These are phyloP conservation scores for Numida meleagris DNA, from an alignment of 2,113 vertebrate genomes.

Conservation along the genomic window DNA sequence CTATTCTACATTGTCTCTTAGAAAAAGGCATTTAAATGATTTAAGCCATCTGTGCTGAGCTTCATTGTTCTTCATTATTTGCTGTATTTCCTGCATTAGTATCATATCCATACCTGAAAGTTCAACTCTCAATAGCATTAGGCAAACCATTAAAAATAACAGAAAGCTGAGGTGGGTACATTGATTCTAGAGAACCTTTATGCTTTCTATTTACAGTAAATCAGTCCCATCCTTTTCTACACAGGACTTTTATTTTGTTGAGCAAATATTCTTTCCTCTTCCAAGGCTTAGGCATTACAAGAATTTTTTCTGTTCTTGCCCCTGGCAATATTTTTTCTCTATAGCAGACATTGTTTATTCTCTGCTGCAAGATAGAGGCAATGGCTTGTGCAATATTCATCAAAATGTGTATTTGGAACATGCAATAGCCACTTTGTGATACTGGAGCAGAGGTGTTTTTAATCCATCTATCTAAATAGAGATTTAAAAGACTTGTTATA, in stretches of 20 bases:
- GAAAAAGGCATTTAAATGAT: slow-evolving; percentile 61
- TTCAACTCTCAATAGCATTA: slow-evolving; percentile 25
- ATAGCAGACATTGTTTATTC: not conserved
- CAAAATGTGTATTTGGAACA: not conserved
- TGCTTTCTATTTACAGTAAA: slow-evolving; percentile 62
- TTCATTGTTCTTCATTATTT: slow-evolving; percentile 31
- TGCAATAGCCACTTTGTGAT: not conserved
- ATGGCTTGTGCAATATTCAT: not conserved
- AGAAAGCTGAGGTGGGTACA: slow-evolving; percentile 39
- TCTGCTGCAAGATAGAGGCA: not conserved
- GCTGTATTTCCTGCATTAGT: slow-evolving; percentile 37
- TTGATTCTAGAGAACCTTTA: slow-evolving; percentile 50
- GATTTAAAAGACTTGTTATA: not conserved
- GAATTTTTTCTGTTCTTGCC: slow-evolving; percentile 26
- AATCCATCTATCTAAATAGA: not conserved
- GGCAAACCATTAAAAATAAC: slow-evolving; percentile 49
- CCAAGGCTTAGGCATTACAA: not conserved
- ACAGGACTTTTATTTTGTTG: slow-evolving; percentile 39
- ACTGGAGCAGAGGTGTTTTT: not conserved
- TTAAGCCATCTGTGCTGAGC: slow-evolving; percentile 20
- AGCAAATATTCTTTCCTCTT: slow-evolving; percentile 37
- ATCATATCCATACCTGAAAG: slow-evolving; percentile 54
- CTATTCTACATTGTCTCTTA: slow-evolving; percentile 43
- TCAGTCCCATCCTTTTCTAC: slow-evolving; percentile 14
- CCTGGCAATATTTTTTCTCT: not conserved